These are phyloP conservation scores for Arion vulgaris DNA, from an alignment of 1,140 invertebrate species.

Conservation along the genomic window DNA sequence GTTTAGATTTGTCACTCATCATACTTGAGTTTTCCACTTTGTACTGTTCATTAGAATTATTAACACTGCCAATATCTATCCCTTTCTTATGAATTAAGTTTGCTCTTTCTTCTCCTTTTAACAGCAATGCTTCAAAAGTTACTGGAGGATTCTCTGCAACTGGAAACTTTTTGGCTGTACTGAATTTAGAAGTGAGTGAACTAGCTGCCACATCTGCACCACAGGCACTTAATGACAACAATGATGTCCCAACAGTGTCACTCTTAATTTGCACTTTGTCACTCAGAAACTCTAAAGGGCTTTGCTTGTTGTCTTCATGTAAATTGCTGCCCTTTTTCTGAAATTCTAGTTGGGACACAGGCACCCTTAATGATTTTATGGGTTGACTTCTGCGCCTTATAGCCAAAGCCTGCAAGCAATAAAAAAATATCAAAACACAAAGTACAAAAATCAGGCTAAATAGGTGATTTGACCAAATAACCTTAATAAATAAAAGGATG, in stretches of 20 bases:
- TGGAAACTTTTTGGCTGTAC: too few species aligned
- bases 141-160: not conserved
- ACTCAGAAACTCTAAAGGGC: not conserved
- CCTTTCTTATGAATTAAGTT: conserved; percentile 15
- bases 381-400: not conserved
- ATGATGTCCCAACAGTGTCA: not conserved
- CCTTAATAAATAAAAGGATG: too few species aligned
- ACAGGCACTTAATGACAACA: too few species aligned
- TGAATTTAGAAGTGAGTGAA: too few species aligned
- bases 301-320: not conserved
- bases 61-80: not conserved
- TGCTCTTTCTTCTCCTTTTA: conserved; percentile 30
- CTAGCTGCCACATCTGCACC: too few species aligned
- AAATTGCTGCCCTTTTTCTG: not conserved
- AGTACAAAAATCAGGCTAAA: too few species aligned
- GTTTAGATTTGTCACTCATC: conserved; percentile 33
- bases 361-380: not conserved
- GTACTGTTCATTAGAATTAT: too few species aligned
- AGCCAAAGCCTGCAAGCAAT: not conserved
- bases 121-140: conserved; percentile 27
- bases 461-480: too few species aligned
- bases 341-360: conserved; percentile 21
- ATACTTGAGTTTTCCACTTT: conserved; percentile 62
- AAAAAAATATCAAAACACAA: too few species aligned
- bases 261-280: not conserved